phyloP scores from a whole-genome alignment of 2,113 vertebrate species.

The Platichthys stellatus region DNA sequence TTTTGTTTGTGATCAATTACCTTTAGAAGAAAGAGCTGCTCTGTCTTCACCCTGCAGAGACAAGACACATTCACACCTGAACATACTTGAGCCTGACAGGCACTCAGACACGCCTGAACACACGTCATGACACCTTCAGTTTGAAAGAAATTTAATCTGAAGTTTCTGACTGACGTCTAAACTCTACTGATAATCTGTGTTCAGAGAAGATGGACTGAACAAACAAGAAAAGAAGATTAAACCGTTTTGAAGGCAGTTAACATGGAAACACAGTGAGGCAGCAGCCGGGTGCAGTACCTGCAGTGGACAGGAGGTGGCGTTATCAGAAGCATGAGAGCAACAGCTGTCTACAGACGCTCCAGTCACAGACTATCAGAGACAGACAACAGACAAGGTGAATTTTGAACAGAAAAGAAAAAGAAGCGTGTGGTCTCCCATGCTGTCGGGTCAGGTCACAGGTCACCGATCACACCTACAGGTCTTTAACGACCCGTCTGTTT shows the following conservation, averaged over 20 bases:
- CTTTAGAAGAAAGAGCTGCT: conserved; percentile 84
- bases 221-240: neutral
- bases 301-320: conserved; percentile 58
- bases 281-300: conserved; percentile 65
- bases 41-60: conserved; percentile 87
- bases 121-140: neutral
- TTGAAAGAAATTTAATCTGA: neutral
- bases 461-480: no score
- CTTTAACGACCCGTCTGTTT: no score
- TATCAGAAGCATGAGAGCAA: conserved; percentile 50
- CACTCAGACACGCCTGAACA: neutral
- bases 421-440: neutral
- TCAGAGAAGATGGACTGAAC: neutral
- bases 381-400: neutral
- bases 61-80: conserved; percentile 31
- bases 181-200: neutral
- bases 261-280: neutral
- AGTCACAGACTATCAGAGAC: conserved; percentile 40
- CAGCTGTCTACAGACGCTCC: conserved; percentile 52
- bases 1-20: conserved; percentile 69
- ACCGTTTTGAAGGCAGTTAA: no score
- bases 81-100: neutral
- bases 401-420: neutral
- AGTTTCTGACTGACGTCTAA: neutral
- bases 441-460: no score